Evolutionary conservation across 1,140 invertebrate species (phyloP), one percentile per base, ranked within the genome.

Genomic region (Achroia grisella): DNA sequence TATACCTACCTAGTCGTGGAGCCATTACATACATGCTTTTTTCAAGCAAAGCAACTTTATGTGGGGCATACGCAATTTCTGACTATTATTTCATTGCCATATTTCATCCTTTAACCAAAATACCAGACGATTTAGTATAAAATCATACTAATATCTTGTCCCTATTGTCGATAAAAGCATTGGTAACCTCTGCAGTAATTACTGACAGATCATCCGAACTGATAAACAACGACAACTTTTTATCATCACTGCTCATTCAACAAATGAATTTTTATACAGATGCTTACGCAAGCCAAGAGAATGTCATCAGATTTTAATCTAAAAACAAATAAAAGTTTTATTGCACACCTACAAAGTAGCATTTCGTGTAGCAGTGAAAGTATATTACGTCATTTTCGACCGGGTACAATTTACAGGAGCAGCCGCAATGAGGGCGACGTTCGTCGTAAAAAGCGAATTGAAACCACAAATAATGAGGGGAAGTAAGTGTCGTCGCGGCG

Each of bases 381-480:
- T 56, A 55, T 48, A 62, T 69, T 73, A 68, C 58, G 48, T 60
- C 61, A 66, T 65, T 70, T 63, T 54, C 34, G 56, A 17, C 59
- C 32, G 37, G 44, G 35, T 56, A 56, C 56, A 67, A 69, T 66
- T 66, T 66, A 41, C 54, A 35, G 41, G 48, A 47, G 37, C 46
- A 42, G 52, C 51, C 49, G 50, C 56, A 66, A 66, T 62, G 60
- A 76, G 69, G 62, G 59, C 60, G 70, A 73, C 58, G 56, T 48
- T 64, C 62, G 41, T 63, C 63, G 71, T 79, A 83, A 83, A 83
- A 83, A 80, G 74, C 56, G 69, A 80, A 81, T 84, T 84, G 80
- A 80, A 82, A 84, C 72, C 75, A 70, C 77, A 77, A 78, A 78
- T 77, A 72, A 79, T 69, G 70, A 79, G 73, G 54, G 55, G 60